A percentile compares a stretch with the other conserved stretches of the same genome.
These are phyloP conservation scores for Carterocephalus palaemon DNA, from an alignment of 2,888 invertebrate species.

Conservation along the genomic window DNA sequence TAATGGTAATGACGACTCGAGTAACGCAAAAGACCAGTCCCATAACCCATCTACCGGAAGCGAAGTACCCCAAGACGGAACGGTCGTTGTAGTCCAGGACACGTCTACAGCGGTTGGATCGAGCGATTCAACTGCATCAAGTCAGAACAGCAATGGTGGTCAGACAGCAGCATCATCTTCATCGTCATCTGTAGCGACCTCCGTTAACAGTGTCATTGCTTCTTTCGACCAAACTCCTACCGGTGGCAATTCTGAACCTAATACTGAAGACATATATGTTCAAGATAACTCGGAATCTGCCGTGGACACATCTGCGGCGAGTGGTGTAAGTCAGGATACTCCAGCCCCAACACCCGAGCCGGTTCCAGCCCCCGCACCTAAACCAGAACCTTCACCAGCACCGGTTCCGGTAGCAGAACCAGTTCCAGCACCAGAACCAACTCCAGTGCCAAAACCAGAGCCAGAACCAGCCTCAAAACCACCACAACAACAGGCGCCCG, in stretches of 20 bases:
- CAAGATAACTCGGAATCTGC: slow-evolving; percentile 29
- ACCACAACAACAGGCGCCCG: background rate
- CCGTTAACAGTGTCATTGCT: slow-evolving; percentile 31
- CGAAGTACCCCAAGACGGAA: slow-evolving; percentile 22
- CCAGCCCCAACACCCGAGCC: background rate
- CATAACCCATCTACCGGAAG: background rate
- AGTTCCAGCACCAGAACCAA: background rate
- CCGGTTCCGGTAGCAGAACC: background rate
- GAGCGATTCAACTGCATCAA: slow-evolving; percentile 28
- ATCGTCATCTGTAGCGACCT: slow-evolving; percentile 29
- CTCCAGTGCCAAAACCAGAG: slow-evolving; percentile 2
- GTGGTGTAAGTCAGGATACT: background rate
- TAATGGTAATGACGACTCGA: background rate
- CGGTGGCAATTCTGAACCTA: slow-evolving; percentile 20
- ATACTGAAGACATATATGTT: slow-evolving; percentile 32
- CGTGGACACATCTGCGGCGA: slow-evolving; percentile 23
- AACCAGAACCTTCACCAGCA: background rate
- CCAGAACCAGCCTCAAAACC: background rate
- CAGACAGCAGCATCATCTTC: slow-evolving; percentile 26
- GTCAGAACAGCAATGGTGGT: slow-evolving; percentile 16
- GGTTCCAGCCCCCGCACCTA: background rate
- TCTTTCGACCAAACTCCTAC: slow-evolving; percentile 27
- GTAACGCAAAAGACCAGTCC: too few relatives aligned
- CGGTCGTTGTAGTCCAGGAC: slow-evolving; percentile 31
- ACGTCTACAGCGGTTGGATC: slow-evolving; percentile 30